Conservation (phyloP, 2,797 vertebrate species). For the Siniperca undulata region DNA sequence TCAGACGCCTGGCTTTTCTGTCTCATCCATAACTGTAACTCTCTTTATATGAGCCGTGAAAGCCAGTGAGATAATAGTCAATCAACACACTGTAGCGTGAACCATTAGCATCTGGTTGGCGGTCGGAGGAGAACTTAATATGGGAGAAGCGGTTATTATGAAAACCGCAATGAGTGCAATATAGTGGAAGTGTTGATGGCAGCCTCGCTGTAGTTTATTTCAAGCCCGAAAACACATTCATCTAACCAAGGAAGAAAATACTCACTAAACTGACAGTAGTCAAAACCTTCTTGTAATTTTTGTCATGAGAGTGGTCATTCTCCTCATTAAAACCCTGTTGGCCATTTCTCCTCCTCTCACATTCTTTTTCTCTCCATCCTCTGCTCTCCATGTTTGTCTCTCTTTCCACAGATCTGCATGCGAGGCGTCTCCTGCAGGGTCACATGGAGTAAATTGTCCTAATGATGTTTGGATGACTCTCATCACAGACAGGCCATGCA, state of each 20-base stretch:
- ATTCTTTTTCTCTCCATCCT: background rate
- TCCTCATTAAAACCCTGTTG: background rate
- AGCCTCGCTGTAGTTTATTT: slow-evolving; percentile 54
- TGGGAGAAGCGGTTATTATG: slow-evolving; percentile 53
- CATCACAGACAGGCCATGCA: slow-evolving; percentile 42
- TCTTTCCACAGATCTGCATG: slow-evolving; percentile 16
- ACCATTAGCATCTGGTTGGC: slow-evolving; percentile 53
- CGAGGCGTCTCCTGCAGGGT: slow-evolving; percentile 40
- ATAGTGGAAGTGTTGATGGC: slow-evolving; percentile 56
- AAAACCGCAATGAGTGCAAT: slow-evolving; percentile 56
- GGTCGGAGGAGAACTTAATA: slow-evolving; percentile 46
- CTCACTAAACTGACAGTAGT: background rate
- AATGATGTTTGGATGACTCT: slow-evolving; percentile 71
- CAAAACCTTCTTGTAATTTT: background rate
- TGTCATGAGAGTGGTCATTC: background rate
- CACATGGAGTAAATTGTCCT: slow-evolving; percentile 62
- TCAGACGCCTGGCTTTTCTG: slow-evolving; percentile 38
- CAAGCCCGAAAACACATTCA: slow-evolving; percentile 43
- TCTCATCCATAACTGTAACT: slow-evolving; percentile 32
- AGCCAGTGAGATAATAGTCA: slow-evolving; percentile 51
- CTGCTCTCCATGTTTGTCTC: background rate
- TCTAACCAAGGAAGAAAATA: slow-evolving; percentile 25
- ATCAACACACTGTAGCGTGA: slow-evolving; percentile 40
- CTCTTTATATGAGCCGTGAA: slow-evolving; percentile 36
- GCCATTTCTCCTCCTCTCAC: background rate